Conservation (phyloP, 2,888 invertebrate species). For the Oscheius onirici region DNA sequence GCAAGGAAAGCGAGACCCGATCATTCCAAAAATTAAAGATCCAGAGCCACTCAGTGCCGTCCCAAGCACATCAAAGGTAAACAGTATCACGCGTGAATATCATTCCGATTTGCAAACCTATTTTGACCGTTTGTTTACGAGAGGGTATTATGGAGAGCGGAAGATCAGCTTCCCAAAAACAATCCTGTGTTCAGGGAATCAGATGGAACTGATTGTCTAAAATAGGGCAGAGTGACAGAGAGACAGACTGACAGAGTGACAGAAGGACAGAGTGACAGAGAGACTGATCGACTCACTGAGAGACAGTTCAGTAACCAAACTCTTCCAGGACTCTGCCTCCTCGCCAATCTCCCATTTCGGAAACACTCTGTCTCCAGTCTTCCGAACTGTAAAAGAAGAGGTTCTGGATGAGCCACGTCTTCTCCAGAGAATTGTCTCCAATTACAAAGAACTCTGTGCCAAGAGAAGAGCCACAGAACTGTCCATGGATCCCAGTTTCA, state of each 20-base stretch:
- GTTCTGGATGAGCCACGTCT: slow-evolving; percentile 6
- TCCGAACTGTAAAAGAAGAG: neutral
- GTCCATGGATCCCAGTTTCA: neutral
- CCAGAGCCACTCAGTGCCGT: slow-evolving; percentile 6
- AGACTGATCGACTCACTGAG: too few species aligned
- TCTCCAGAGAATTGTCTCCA: neutral
- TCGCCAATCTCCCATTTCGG: neutral
- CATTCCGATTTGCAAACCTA: neutral
- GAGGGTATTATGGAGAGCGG: neutral
- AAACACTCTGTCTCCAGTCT: neutral
- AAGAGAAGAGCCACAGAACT: slow-evolving; percentile 11
- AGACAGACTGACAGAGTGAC: too few species aligned
- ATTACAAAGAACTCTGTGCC: slow-evolving; percentile 17
- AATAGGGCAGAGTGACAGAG: too few species aligned
- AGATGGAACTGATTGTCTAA: too few species aligned
- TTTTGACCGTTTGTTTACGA: neutral
- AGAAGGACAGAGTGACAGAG: too few species aligned
- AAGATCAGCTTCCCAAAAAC: neutral
- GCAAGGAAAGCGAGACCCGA: slow-evolving; percentile 17
- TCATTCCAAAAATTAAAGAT: slow-evolving; percentile 21
- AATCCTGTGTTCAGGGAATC: neutral
- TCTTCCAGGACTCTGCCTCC: neutral
- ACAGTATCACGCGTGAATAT: neutral
- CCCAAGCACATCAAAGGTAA: slow-evolving; percentile 5
- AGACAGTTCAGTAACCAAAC: too few species aligned